A percentile compares a stretch with the other conserved stretches of the same genome.
These are phyloP conservation scores for Chaetorhynchus papuensis DNA, from an alignment of 2,113 vertebrate species.

Conservation along the genomic window DNA sequence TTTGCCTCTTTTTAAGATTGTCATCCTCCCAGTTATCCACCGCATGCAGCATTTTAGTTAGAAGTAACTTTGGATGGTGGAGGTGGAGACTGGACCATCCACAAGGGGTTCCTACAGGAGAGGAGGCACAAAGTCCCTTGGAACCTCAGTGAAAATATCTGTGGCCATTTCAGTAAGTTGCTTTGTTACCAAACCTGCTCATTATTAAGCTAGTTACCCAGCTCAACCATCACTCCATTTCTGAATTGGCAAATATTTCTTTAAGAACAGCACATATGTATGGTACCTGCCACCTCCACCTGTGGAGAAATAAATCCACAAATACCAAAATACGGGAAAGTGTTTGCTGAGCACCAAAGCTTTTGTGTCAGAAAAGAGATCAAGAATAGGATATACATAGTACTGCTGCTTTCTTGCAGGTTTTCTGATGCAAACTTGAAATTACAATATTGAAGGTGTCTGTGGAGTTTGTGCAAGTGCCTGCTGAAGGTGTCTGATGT, in stretches of 20 bases:
- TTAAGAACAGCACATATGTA: not conserved
- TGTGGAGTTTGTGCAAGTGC: not conserved
- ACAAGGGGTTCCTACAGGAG: not conserved
- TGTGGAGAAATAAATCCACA: not conserved
- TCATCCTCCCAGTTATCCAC: not conserved
- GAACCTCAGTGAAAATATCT: not conserved
- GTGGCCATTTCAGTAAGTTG: not conserved
- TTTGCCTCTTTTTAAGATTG: not conserved
- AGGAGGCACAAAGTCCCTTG: not conserved
- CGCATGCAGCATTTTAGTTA: not conserved
- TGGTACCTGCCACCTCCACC: not conserved
- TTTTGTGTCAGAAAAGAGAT: not conserved
- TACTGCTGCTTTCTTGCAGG: not conserved
- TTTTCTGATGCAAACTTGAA: not conserved
- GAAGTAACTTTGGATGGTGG: not conserved
- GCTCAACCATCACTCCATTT: not conserved
- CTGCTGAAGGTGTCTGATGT: not conserved
- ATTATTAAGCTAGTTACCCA: not conserved
- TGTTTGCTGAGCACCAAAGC: not conserved
- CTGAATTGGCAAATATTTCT: not conserved
- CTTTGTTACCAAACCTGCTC: not conserved
- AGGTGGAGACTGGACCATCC: not conserved
- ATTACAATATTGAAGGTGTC: not conserved
- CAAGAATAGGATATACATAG: not conserved
- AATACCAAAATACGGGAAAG: not conserved